phyloP scores from a whole-genome alignment of 2,113 vertebrate species.

The Callithrix jacchus region DNA sequence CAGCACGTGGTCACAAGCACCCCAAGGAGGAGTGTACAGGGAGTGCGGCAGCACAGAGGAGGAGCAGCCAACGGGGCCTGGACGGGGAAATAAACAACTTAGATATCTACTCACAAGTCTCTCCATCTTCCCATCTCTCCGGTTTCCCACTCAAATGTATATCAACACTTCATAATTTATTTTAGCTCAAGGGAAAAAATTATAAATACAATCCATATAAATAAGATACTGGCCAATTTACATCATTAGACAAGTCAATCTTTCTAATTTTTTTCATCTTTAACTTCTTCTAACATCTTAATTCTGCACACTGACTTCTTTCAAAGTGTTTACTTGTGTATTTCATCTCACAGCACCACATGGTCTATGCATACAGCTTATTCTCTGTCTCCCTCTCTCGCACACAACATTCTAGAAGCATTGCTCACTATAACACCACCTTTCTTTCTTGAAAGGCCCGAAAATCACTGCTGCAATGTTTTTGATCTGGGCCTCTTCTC shows the following conservation, averaged over 20 bases:
- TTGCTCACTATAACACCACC: not conserved
- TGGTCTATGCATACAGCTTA: not conserved
- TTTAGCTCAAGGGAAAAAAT: not conserved
- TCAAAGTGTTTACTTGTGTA: not conserved
- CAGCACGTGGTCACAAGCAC: rapidly evolving
- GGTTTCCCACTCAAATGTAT: not conserved
- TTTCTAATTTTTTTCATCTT: not conserved
- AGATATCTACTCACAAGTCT: not conserved
- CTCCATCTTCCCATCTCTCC: not conserved
- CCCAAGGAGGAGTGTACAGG: rapidly evolving
- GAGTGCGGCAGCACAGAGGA: rapidly evolving
- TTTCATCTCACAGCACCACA: not conserved
- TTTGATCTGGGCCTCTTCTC: not conserved
- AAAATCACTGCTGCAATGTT: not conserved
- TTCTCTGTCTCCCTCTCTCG: not conserved
- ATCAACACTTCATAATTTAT: not conserved
- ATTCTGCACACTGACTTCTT: not conserved
- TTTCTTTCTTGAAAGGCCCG: not conserved
- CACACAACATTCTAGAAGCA: not conserved
- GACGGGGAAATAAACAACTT: not conserved
- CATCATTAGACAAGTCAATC: not conserved
- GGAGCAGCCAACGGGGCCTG: rapidly evolving
- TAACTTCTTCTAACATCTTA: not conserved
- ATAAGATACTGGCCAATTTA: not conserved
- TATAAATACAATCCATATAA: not conserved